A percentile compares a stretch with the other conserved stretches of the same genome.
phyloP scores from a whole-genome alignment of 2,888 invertebrate genomes.

The Drosophila gaucha region DNA sequence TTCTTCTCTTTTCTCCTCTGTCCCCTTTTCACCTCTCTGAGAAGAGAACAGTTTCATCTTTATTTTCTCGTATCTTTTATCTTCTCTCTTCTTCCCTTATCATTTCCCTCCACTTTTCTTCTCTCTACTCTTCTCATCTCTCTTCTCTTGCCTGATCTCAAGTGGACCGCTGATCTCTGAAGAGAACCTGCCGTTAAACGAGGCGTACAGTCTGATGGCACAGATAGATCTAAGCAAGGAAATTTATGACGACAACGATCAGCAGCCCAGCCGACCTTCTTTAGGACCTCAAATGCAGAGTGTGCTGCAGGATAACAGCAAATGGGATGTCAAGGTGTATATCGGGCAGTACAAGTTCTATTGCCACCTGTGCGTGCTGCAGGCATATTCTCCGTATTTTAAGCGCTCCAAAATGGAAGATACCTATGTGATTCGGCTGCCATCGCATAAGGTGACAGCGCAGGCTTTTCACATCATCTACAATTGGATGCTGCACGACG shows the following conservation, averaged over 20 bases:
- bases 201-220: neutral
- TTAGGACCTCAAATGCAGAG: neutral
- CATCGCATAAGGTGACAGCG: conserved; percentile 30
- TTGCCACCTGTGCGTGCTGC: conserved; percentile 31
- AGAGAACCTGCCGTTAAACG: neutral
- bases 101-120: neutral
- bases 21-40: neutral
- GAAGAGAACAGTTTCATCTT: conserved; percentile 1
- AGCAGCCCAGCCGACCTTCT: neutral
- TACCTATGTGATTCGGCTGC: conserved; percentile 8
- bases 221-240: neutral
- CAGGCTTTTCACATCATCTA: conserved; percentile 40
- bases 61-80: neutral
- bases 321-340: conserved; percentile 21
- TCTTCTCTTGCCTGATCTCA: neutral
- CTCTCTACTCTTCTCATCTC: neutral
- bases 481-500: conserved; percentile 46
- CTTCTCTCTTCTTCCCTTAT: neutral
- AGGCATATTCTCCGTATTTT: conserved; percentile 32
- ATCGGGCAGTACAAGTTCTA: conserved; percentile 37
- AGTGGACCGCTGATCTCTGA: neutral
- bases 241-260: neutral
- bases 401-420: neutral
- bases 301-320: conserved; percentile 1
- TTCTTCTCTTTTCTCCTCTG: neutral